Conservation (phyloP, 2,113 vertebrate species). For the Pachyramphus minor region DNA sequence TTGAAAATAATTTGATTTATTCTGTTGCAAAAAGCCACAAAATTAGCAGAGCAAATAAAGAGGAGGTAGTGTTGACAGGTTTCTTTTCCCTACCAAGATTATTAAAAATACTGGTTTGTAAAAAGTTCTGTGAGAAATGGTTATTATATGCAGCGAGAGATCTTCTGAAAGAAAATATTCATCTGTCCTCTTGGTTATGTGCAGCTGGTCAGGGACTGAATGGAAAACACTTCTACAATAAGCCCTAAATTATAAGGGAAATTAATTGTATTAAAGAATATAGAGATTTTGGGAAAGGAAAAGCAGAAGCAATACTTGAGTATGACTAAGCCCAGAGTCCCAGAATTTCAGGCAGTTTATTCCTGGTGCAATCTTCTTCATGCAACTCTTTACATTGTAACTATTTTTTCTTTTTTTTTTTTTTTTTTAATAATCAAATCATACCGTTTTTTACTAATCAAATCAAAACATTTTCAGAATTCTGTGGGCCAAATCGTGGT, state of each 20-base stretch:
- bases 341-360: not conserved
- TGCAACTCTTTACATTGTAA: not conserved
- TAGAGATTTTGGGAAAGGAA: not conserved
- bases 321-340: not conserved
- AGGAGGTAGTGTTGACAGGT: conserved; percentile 23
- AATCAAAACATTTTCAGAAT: not conserved
- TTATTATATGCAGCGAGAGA: not conserved
- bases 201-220: not conserved
- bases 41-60: conserved; percentile 3
- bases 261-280: not conserved
- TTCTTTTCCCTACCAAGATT: conserved; percentile 13
- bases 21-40: not conserved
- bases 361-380: not conserved
- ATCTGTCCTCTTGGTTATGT: not conserved
- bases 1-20: not conserved
- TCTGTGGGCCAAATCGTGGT: not conserved
- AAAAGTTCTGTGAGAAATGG: not conserved
- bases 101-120: not conserved
- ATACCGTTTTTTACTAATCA: not conserved
- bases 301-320: not conserved
- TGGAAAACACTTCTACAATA: not conserved
- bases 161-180: not conserved
- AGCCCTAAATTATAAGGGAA: not conserved
- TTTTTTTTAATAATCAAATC: not conserved
- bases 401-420: not conserved